Base-by-base conservation (phyloP, 2,888 invertebrate genomes). In the Rugalucina vietnamica region DNA sequence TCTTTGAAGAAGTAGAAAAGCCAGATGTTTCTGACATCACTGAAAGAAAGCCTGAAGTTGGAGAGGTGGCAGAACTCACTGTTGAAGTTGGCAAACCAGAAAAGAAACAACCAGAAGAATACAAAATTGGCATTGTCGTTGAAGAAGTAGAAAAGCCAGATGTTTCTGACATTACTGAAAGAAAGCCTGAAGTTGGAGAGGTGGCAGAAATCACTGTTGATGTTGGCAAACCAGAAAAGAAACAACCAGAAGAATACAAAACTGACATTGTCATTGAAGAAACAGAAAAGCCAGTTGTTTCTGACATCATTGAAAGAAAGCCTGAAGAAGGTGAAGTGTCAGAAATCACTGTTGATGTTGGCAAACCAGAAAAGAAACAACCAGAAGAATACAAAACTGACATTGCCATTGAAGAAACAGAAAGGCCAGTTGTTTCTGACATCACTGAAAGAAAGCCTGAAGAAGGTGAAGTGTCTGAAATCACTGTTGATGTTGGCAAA, bases 121-220 rank as follows among this genome's bases (percentile, higher is more conserved):
- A 94, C 18, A 94, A 94, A 54, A 95, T 95, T 87, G 94, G 81
- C 89, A 88, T 79, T 82, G 74, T 77, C 82, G 14, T 79, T 18
- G n/a, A 49, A 49, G 50, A 18, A 49, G 14, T n/a, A 49, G 50
- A 18, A 18, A n/a, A 18, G n/a, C 50, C 50, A n/a, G n/a, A 18
- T 14, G n/a, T 49, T 49, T 14, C 14, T 49, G 50, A n/a, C n/a
- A n/a, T n/a, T n/a, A n/a, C n/a, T n/a, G n/a, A n/a, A n/a, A n/a
- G n/a, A n/a, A n/a, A n/a, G n/a, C n/a, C n/a, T n/a, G 73, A 76
- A 79, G 81, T 49, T 27, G 76, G 37, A 37, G 34, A 18, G 24
- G 74, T 60, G 8, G 79, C 71, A 76, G 71, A 71, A 29, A 14
- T n/a, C 3, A 50, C 18, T 27, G 69, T 60, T 21, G 21, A 60